Base-by-base conservation (phyloP, 2,888 invertebrate genomes). In the Lacanobia oleracea region DNA sequence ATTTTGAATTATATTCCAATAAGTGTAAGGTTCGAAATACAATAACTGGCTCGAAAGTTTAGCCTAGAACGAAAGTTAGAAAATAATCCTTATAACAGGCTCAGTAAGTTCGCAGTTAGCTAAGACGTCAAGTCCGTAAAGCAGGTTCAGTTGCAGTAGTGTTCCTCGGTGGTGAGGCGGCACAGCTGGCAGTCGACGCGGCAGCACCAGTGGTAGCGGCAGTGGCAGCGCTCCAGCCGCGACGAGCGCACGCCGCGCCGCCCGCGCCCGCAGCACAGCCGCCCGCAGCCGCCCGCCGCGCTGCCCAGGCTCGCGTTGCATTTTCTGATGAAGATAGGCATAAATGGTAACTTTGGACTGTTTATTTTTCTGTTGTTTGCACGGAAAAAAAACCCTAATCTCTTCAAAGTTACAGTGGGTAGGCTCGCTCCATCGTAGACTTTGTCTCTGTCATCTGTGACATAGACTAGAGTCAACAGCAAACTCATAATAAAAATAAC, bases 121-220 rank as follows among this genome's bases (percentile, higher is more conserved):
- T 70, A 12, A 33, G 7, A 65, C 43, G 50, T n/a, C n/a, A n/a
- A 21, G 12, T 51, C 16, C 33, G 40, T 50, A 40, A 14, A 18
- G 33, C 18, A 57, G 51, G 21, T 56, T 96, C 91, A 97, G 92
- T 97, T 97, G 95, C 98, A 98, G 93, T 97, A 97, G 93, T 97
- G 97, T 73, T 97, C 97, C 87, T 97, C 97, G 63, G 97, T 96
- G 92, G 97, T 96, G 86, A 97, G 97, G 83, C 97, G 96, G 93
- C 98, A 98, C 57, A 97, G 97, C 93, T 98, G 98, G 95, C 98
- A 98, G 95, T 98, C 98, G 76, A 98, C 98, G 92, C 98, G 98
- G 95, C 98, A 98, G 93, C 98, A 98, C 97, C 98, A 98, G 94
- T 98, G 97, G 95, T 98, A 98, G 92, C 98, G 98, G 96, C 98